Conservation (phyloP, 2,888 invertebrate species). For the Rhyacophila evoluta region DNA sequence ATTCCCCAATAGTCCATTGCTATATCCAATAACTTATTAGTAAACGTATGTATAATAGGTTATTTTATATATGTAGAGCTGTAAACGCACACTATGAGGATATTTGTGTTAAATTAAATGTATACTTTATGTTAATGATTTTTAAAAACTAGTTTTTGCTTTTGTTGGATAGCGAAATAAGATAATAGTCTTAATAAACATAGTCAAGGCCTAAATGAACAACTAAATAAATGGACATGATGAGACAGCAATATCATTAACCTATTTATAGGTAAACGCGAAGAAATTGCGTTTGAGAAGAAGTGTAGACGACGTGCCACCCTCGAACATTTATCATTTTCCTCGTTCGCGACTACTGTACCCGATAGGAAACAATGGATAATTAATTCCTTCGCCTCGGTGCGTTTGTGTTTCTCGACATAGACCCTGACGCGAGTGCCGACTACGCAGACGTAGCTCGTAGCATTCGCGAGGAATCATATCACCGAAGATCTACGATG, state of each 20-base stretch:
- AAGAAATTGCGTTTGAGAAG: background rate
- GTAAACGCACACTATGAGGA: too few species aligned
- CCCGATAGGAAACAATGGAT: slow-evolving; percentile 22
- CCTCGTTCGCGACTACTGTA: slow-evolving; percentile 2
- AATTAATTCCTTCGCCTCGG: slow-evolving; percentile 22
- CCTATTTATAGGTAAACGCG: background rate
- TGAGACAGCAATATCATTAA: background rate
- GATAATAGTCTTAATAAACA: too few species aligned
- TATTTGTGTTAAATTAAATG: too few species aligned
- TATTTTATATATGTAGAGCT: too few species aligned
- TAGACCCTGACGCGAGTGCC: background rate
- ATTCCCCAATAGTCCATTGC: too few species aligned
- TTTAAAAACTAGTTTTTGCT: too few species aligned
- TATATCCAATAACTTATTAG: too few species aligned
- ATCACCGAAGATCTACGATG: slow-evolving; percentile 7
- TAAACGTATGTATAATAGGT: too few species aligned
- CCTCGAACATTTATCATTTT: slow-evolving; percentile 1
- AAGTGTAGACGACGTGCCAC: background rate
- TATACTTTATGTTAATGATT: too few species aligned
- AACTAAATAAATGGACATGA: too few species aligned
- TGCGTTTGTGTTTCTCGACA: slow-evolving; percentile 3
- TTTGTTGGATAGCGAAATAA: too few species aligned
- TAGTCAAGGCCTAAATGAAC: too few species aligned
- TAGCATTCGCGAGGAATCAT: background rate
- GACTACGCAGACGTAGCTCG: background rate